phyloP scores from a whole-genome alignment of 2,113 vertebrate genomes.

The Alethe castanea region DNA sequence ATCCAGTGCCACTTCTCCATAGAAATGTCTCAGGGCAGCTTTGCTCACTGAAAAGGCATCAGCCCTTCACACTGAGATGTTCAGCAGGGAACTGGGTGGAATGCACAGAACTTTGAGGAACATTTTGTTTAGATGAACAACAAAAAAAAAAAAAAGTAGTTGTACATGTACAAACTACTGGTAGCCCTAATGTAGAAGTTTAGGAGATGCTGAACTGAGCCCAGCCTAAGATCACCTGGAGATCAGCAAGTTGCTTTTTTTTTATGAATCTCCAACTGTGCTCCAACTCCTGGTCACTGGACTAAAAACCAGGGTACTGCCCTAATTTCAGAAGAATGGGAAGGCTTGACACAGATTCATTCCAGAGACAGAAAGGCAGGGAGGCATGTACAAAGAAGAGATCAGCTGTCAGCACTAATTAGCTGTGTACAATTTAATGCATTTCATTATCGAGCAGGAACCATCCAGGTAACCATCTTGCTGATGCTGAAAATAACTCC shows the following conservation, averaged over 20 bases:
- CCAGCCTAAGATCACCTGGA: not conserved
- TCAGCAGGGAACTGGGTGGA: not conserved
- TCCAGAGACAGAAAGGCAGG: not conserved
- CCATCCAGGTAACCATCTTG: slow-evolving; percentile 12
- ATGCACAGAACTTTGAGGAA: not conserved
- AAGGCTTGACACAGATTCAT: slow-evolving; percentile 3
- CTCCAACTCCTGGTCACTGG: not conserved
- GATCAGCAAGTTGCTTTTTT: not conserved
- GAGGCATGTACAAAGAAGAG: not conserved
- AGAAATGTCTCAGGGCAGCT: not conserved
- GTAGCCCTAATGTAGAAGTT: not conserved
- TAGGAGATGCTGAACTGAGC: not conserved
- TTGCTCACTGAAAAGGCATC: not conserved
- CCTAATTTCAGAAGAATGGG: not conserved
- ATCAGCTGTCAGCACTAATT: slow-evolving; percentile 14
- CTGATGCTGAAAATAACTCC: slow-evolving; percentile 53
- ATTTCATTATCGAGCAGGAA: not conserved
- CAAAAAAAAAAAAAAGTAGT: not conserved
- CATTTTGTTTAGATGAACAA: not conserved
- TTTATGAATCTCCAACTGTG: not conserved
- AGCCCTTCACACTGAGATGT: not conserved
- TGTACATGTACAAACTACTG: not conserved
- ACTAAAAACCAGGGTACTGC: not conserved
- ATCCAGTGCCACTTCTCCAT: not conserved
- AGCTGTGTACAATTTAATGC: not conserved